Conservation (phyloP, 1,140 invertebrate genomes). For the Drosophila subpulchrella region DNA sequence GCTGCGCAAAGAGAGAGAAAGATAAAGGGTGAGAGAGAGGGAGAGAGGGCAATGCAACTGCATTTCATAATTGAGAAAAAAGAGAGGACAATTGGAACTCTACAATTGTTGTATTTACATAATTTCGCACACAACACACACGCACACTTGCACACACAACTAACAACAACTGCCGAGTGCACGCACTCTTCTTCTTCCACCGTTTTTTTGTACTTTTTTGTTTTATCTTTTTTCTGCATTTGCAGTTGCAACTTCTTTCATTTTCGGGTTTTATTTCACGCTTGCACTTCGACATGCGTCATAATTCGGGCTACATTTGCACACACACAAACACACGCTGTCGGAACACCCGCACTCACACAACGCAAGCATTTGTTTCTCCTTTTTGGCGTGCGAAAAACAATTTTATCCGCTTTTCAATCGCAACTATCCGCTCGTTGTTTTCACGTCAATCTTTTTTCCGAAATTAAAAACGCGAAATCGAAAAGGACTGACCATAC, state of each 20-base stretch:
- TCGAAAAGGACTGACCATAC: no score
- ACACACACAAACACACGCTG: conserved; percentile 46
- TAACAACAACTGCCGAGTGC: conserved; percentile 57
- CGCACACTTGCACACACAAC: conserved; percentile 16
- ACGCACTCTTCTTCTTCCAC: conserved; percentile 56
- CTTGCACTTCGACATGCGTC: conserved; percentile 64
- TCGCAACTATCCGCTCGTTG: conserved; percentile 14
- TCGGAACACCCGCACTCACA: conserved; percentile 45
- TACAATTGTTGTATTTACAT: conserved; percentile 72
- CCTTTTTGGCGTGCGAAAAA: conserved; percentile 53
- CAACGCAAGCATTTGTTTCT: conserved; percentile 62
- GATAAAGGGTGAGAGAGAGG: conserved; percentile 7
- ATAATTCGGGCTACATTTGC: conserved; percentile 68
- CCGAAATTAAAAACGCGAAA: no score
- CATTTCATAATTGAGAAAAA: conserved; percentile 46
- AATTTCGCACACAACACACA: conserved; percentile 66
- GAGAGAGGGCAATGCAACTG: conserved; percentile 24
- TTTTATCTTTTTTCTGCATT: conserved; percentile 35
- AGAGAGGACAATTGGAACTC: conserved; percentile 71
- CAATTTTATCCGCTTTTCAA: conserved; percentile 9
- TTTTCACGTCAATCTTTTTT: conserved; percentile 4
- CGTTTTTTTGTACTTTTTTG: conserved; percentile 25
- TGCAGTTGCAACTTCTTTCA: conserved; percentile 21
- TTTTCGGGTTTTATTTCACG: conserved; percentile 30
- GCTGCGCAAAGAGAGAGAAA: conserved; percentile 10